Base-by-base conservation (phyloP, 2,888 invertebrate genomes). In the Rhimphoctona megacephalus region DNA sequence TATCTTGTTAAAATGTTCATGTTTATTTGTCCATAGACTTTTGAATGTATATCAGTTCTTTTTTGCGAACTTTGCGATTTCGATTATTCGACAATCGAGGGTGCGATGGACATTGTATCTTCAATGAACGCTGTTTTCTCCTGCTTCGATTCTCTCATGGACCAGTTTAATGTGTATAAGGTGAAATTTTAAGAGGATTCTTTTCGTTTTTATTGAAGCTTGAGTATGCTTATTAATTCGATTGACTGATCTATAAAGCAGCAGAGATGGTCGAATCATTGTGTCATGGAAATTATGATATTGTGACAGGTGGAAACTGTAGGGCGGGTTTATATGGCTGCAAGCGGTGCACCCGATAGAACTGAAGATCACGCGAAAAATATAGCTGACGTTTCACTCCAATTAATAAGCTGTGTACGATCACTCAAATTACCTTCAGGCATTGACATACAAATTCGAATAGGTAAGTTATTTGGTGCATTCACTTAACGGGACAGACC, bases 251-350 rank as follows among this genome's bases (percentile, higher is more conserved):
- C 33, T 8, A n/a, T n/a, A n/a, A n/a, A 14, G 36, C n/a, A 2
- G 9, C 33, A 36, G 17, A 6, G 54, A 36, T 14, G 30, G 61
- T 22, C 7, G 7, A 25, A 57, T 46, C 25, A 1, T 14, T 57
- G 70, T 76, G 19, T 54, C 30, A 36, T 46, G 25, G 39, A 17
- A 54, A 33, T 36, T 9, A 5, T 61, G 5, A 36, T 73, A 25
- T 54, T 22, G 17, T 69, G 43, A 57, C 54, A 98, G 98, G 98
- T 98, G 84, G 98, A 98, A 95, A 98, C 98, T 0, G 98, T 98
- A 0, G 98, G 98, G n/a, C 97, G 97, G 93, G 96, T 97, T 73
- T 98, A 98, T 94, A 98, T 98, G 98, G 96, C 98, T 52, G 98
- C 98, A 7, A 97, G 98, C 69, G 98, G 98, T 0, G 97, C 97